Evolutionary conservation across 1,140 invertebrate genomes (phyloP).

Genomic region (Drosophila truncata): DNA sequence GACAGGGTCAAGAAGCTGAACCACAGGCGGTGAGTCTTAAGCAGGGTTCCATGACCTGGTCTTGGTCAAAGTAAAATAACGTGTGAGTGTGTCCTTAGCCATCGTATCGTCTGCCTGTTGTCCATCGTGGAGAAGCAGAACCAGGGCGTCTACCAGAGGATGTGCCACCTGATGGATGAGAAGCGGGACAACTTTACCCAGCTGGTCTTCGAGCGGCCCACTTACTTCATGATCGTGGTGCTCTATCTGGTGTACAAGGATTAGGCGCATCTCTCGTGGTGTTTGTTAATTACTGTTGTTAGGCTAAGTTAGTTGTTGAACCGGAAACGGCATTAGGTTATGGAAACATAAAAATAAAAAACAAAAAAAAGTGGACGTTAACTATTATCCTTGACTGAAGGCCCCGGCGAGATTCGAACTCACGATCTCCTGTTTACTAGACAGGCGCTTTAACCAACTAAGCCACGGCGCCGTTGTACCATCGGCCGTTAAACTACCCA

Average conservation of each 20-base stretch:
- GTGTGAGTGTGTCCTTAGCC: slow-evolving; percentile 42
- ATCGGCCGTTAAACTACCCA: slow-evolving; percentile 13
- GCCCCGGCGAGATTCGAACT: slow-evolving; percentile 88
- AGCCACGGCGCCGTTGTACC: slow-evolving; percentile 86
- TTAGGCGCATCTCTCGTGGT: slow-evolving; percentile 20
- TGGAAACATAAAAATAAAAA: slow-evolving; percentile 2
- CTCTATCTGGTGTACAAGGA: slow-evolving; percentile 81
- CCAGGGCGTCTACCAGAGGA: slow-evolving; percentile 77
- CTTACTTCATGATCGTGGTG: slow-evolving; percentile 81
- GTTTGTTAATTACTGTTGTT: slow-evolving; percentile 29
- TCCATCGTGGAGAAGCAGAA: slow-evolving; percentile 83
- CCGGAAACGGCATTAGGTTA: slow-evolving; percentile 3
- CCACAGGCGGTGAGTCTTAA: slow-evolving; percentile 69
- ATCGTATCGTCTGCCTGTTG: slow-evolving; percentile 80
- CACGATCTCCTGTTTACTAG: slow-evolving; percentile 88
- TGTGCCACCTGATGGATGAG: slow-evolving; percentile 81
- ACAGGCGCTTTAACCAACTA: slow-evolving; percentile 89
- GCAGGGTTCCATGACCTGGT: too few species aligned
- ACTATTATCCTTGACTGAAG: slow-evolving; percentile 39
- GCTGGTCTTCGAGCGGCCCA: slow-evolving; percentile 77
- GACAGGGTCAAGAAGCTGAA: slow-evolving; percentile 81
- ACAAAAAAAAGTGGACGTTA: not conserved
- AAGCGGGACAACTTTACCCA: slow-evolving; percentile 81
- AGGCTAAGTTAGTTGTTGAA: slow-evolving; percentile 26
- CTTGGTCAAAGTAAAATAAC: not conserved